phyloP scores from a whole-genome alignment of 2,888 invertebrate species.

The Myopa testacea region DNA sequence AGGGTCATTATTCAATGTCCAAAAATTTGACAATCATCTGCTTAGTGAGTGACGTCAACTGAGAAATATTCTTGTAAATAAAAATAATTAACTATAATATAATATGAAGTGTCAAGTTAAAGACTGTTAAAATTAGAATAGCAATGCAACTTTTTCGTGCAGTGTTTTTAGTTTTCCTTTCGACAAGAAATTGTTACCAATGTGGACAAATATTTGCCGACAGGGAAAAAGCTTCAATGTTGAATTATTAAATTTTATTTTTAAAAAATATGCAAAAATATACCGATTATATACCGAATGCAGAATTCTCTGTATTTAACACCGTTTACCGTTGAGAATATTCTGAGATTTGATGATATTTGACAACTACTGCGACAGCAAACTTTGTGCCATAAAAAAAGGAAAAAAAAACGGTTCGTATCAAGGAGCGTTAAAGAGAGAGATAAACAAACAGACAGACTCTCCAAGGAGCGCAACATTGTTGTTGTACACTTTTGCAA shows the following conservation, averaged over 20 bases:
- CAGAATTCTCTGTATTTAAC: background rate
- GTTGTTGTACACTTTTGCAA: no score
- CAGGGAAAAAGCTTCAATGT: constrained; percentile 2
- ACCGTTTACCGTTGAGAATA: background rate
- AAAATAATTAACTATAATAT: background rate
- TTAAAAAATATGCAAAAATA: no score
- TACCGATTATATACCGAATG: no score
- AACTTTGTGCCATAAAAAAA: background rate
- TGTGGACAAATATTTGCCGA: constrained; percentile 6
- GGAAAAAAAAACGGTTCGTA: no score
- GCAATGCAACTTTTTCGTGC: background rate
- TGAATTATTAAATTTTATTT: no score
- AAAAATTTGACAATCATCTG: background rate
- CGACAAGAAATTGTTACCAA: background rate
- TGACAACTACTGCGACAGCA: constrained; percentile 19
- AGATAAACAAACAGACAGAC: no score
- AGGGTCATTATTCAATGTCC: background rate
- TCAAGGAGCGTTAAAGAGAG: no score
- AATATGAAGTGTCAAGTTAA: constrained; percentile 2
- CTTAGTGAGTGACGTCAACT: background rate
- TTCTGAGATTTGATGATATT: constrained; percentile 7
- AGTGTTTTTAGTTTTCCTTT: constrained; percentile 12
- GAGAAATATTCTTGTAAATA: background rate
- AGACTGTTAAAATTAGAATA: constrained; percentile 1
- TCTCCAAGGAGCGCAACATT: no score